Conservation (phyloP, 1,140 invertebrate genomes). For the Bombus ignitus region DNA sequence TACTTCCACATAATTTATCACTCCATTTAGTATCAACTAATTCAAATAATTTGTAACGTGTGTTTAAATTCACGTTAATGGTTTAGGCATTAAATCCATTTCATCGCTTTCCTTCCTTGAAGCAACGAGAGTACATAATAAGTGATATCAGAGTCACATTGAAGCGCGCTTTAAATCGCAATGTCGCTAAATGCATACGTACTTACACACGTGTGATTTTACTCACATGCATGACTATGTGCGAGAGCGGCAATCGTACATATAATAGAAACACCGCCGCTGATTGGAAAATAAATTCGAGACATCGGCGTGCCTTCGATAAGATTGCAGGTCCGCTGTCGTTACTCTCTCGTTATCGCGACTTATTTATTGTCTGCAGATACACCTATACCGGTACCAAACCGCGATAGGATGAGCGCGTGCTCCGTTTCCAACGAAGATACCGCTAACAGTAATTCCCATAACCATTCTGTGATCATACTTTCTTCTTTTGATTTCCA, state of each 20-base stretch:
- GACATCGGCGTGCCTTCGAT: constrained; percentile 61
- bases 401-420: constrained; percentile 34
- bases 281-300: constrained; percentile 68
- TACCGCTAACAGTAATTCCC: background rate
- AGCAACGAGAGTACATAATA: background rate
- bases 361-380: constrained; percentile 59
- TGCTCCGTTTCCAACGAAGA: constrained; percentile 7
- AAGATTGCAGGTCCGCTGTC: constrained; percentile 58
- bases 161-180: constrained; percentile 16
- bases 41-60: too few species aligned
- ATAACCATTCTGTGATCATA: background rate
- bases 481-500: background rate
- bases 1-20: too few species aligned
- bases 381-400: constrained; percentile 39
- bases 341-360: constrained; percentile 63
- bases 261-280: constrained; percentile 52
- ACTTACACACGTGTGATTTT: background rate
- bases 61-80: too few species aligned
- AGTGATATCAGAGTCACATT: background rate
- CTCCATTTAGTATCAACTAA: too few species aligned
- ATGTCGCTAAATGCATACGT: background rate
- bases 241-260: constrained; percentile 6
- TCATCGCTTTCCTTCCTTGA: background rate
- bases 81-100: too few species aligned
- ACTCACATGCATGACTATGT: background rate